These are phyloP conservation scores for Hippoglossus hippoglossus DNA, from an alignment of 2,797 vertebrate species.

Conservation along the genomic window DNA sequence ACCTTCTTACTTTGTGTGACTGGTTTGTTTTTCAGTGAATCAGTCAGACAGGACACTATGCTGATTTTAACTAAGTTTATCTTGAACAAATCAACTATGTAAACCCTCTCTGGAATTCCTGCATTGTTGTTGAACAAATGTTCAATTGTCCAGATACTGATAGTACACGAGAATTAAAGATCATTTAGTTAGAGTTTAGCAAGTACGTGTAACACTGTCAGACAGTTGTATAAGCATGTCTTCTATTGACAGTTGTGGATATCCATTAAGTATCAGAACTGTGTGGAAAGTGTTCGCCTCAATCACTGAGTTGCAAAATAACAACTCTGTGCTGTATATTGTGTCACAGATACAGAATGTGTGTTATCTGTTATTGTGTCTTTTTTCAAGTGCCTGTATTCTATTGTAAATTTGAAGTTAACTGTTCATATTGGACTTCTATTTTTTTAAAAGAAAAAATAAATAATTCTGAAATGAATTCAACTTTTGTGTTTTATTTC, in stretches of 20 bases:
- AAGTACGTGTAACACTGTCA: not conserved
- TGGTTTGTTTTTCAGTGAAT: not conserved
- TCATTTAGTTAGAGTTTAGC: not conserved
- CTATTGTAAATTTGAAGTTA: constrained; percentile 29
- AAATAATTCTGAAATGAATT: constrained; percentile 6
- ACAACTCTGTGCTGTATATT: not conserved
- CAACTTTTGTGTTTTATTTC: not conserved
- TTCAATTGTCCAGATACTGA: constrained; percentile 10
- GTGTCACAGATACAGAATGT: constrained; percentile 8
- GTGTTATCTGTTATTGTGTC: not conserved
- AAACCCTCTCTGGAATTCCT: not conserved
- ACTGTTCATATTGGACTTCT: constrained; percentile 14
- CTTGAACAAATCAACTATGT: not conserved
- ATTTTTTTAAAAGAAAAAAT: constrained; percentile 37
- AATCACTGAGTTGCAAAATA: not conserved
- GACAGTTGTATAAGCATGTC: constrained; percentile 4
- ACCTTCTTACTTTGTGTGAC: too few species aligned
- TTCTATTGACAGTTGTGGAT: constrained; percentile 2
- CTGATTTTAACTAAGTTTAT: not conserved
- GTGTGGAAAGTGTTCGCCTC: not conserved
- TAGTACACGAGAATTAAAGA: not conserved
- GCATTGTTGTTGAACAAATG: constrained; percentile 4
- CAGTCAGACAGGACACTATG: not conserved
- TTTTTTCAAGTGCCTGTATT: constrained; percentile 5
- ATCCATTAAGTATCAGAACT: constrained; percentile 14